A percentile compares a stretch with the other conserved stretches of the same genome.
Evolutionary conservation across 23 tunicate species (phyloP).

Genomic region (Halocynthia aurantium): DNA sequence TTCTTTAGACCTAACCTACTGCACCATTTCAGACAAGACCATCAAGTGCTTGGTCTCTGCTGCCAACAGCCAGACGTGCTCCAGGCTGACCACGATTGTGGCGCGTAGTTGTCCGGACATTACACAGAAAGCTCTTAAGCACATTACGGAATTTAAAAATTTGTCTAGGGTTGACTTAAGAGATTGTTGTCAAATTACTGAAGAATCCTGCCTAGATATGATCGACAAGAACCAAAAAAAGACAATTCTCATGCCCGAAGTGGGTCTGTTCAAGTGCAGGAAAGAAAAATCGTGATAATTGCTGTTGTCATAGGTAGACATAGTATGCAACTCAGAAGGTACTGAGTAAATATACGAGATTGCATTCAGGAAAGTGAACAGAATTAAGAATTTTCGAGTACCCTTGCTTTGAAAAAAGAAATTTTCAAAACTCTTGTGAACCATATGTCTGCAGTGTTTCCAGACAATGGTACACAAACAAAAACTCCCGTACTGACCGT

Average conservation of each 20-base stretch:
- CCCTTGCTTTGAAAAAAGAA: too few species aligned
- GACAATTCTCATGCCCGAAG: not conserved
- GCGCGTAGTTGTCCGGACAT: conserved; percentile 62
- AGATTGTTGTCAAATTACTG: conserved; percentile 41
- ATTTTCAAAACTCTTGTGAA: too few species aligned
- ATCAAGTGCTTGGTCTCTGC: conserved; percentile 30
- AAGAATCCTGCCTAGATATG: conserved; percentile 37
- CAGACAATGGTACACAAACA: too few species aligned
- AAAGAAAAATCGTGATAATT: too few species aligned
- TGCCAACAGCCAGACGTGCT: conserved; percentile 5
- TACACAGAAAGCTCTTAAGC: conserved; percentile 27
- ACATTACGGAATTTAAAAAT: conserved; percentile 30
- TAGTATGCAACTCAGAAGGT: too few species aligned
- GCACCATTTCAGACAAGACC: conserved; percentile 50
- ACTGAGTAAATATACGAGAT: too few species aligned
- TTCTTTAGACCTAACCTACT: conserved; percentile 53
- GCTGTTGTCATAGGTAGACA: too few species aligned
- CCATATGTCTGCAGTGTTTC: too few species aligned
- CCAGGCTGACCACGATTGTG: conserved; percentile 21
- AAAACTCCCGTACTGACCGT: too few species aligned
- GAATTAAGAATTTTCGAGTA: too few species aligned
- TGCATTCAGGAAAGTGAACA: too few species aligned
- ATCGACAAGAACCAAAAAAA: conserved; percentile 6
- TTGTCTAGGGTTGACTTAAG: conserved; percentile 41
- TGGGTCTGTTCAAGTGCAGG: not conserved